Evolutionary conservation across 2,888 invertebrate species (phyloP), one percentile per base, ranked within the genome.

Genomic region (Pollenia angustigena): DNA sequence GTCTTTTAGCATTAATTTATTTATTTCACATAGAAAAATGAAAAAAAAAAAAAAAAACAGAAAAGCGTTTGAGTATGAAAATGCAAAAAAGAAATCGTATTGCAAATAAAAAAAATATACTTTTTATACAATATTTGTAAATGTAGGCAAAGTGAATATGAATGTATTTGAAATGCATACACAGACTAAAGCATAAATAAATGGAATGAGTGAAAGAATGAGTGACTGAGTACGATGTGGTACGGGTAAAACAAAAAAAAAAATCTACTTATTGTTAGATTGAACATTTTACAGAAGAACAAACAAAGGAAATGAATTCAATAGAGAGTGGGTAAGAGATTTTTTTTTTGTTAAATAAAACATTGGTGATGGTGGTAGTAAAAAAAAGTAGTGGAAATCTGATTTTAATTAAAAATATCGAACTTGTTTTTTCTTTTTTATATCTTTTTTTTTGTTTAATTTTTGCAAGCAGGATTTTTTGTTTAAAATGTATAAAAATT

Each of bases 391-490:
- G 78, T 85, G 85, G 80, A 83, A 76, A 82, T 87, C 82, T 85
- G 82, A 72, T 82, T 79, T 85, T 80, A 85, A 85, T 83, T 87
- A 79, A 82, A 85, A 81, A 76, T 81, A 69, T 81, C 50, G 58
- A 80, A 72, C 60, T 81, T 72, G 50, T 76, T 82, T 83, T 83
- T 85, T 74, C 44, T 42, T 66, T 52, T 48, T 60, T 64, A 9
- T 42, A 18, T 68, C 62, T 58, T 56, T 66, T 54, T 62, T 16
- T 3, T 32, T 80, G 40, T 66, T 48, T 52, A 44, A 14, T 44
- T 75, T 68, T 83, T 88, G 78, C 79, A 83, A 87, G 87, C 84
- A 85, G 80, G 80, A 81, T 14, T 80, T 75, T 83, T 76, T 85
- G 58, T 82, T 82, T 74, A 46, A 76, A 69, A 69, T 64, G 66